A percentile compares a stretch with the other conserved stretches of the same genome.
These are phyloP conservation scores for Tenebrosternarchus preto DNA, from an alignment of 2,113 vertebrate species.

Conservation along the genomic window DNA sequence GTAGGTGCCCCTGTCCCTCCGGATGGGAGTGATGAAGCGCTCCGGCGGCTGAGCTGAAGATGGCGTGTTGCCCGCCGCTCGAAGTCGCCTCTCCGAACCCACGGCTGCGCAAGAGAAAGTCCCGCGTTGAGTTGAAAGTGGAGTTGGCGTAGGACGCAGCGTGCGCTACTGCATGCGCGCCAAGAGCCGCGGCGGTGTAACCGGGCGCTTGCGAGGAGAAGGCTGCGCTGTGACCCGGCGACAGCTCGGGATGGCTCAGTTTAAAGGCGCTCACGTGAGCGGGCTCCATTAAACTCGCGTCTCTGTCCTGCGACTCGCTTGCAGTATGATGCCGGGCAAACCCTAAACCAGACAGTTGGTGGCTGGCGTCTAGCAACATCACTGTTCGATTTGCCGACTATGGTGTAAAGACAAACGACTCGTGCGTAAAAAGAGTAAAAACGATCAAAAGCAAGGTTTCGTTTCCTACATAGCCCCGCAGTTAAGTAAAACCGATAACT, in stretches of 20 bases:
- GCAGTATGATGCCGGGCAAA: slow-evolving; percentile 80
- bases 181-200: slow-evolving; percentile 73
- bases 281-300: slow-evolving; percentile 83
- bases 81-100: slow-evolving; percentile 76
- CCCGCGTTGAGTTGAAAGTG: slow-evolving; percentile 83
- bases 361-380: slow-evolving; percentile 86
- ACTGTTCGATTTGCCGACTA: slow-evolving; percentile 30
- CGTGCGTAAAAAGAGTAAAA: slow-evolving; percentile 3
- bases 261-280: slow-evolving; percentile 87
- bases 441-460: background rate
- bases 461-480: background rate
- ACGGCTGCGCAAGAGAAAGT: slow-evolving; percentile 85
- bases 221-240: slow-evolving; percentile 81
- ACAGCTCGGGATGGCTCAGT: slow-evolving; percentile 81
- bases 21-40: slow-evolving; percentile 78
- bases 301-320: slow-evolving; percentile 83
- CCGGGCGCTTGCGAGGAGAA: slow-evolving; percentile 82
- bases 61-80: background rate
- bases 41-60: slow-evolving; percentile 36
- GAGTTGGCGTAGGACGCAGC: slow-evolving; percentile 77
- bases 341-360: slow-evolving; percentile 71
- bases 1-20: slow-evolving; percentile 83
- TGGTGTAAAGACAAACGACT: background rate
- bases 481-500: no score
- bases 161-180: slow-evolving; percentile 31